These are phyloP conservation scores for Acronicta aceris DNA, from an alignment of 2,888 invertebrate species.

Conservation along the genomic window DNA sequence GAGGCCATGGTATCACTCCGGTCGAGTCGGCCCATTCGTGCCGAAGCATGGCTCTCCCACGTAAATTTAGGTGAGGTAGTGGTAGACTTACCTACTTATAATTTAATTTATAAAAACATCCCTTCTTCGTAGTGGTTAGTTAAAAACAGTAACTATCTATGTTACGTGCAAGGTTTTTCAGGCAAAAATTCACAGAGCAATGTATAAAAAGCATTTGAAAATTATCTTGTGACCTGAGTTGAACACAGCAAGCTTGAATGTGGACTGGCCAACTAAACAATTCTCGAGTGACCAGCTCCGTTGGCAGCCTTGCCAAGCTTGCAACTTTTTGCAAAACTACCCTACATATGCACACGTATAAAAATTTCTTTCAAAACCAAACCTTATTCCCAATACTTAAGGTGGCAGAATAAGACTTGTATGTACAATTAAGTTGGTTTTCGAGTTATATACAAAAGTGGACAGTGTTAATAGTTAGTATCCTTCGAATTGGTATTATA, in stretches of 20 bases:
- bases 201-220: conserved; percentile 56
- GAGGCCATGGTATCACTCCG: no score
- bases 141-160: no score
- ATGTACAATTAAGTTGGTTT: conserved; percentile 42
- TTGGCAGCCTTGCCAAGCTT: conserved; percentile 78
- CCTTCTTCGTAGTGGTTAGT: no score
- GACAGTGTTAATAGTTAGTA: conserved; percentile 80
- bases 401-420: background rate
- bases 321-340: conserved; percentile 65
- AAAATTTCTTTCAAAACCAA: conserved; percentile 23
- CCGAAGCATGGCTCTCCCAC: no score
- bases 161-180: background rate
- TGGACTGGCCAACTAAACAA: conserved; percentile 80
- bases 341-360: conserved; percentile 18
- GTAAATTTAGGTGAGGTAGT: no score
- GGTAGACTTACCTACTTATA: no score
- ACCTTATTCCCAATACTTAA: conserved; percentile 15
- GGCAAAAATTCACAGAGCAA: conserved; percentile 41
- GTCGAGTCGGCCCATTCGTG: no score
- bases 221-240: conserved; percentile 55
- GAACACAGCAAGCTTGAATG: conserved; percentile 59
- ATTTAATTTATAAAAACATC: no score
- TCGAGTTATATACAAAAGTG: conserved; percentile 74
- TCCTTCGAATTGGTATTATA: conserved; percentile 78
- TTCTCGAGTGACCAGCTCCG: conserved; percentile 78